phyloP scores from a whole-genome alignment of 2,888 invertebrate genomes.

The Gastracanthus pulcherrimus region DNA sequence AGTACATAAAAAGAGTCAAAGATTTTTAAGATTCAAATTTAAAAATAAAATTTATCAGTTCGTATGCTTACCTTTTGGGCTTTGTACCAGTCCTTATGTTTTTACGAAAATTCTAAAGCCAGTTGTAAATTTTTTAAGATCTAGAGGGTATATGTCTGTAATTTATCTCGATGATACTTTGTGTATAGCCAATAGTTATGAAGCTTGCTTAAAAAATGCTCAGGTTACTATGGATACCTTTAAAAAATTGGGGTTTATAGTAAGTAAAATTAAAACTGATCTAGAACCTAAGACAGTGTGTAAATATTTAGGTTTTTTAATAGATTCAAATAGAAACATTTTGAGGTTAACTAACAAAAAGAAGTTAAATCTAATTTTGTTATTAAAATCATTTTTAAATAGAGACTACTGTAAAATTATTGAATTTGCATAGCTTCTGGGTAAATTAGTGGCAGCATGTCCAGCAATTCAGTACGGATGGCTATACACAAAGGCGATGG shows the following conservation, averaged over 20 bases:
- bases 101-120: no score
- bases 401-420: not conserved
- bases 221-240: no score
- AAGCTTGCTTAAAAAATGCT: not conserved
- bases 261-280: not conserved
- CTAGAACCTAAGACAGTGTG: not conserved
- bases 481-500: not conserved
- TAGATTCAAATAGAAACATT: not conserved
- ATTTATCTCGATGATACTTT: no score
- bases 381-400: not conserved
- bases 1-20: no score
- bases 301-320: not conserved
- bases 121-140: no score
- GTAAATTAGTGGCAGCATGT: conserved; percentile 1
- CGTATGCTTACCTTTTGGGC: no score
- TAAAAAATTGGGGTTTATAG: not conserved
- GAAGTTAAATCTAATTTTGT: not conserved
- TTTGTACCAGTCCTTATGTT: no score
- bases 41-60: no score
- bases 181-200: no score
- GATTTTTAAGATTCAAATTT: no score
- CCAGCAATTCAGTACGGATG: not conserved
- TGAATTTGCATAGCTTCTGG: not conserved
- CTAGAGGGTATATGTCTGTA: no score
- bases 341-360: no score